Base-by-base conservation (phyloP, 2,113 vertebrate genomes). In the Pelodiscus sinensis region DNA sequence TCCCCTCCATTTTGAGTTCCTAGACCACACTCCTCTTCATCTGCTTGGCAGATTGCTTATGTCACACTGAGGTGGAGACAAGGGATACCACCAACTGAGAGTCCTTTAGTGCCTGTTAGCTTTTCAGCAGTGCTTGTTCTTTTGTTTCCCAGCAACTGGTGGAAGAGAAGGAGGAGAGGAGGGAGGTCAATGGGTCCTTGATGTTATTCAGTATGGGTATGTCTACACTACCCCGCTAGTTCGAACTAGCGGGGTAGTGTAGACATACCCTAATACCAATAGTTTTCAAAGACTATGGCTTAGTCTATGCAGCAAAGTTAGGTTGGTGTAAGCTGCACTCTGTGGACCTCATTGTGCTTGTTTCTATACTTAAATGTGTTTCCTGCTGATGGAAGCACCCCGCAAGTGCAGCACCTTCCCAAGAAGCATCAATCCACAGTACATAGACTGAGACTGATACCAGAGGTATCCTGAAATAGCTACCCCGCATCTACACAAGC, bases 21-120 rank as follows among this genome's bases (percentile, higher is more conserved):
- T 38, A 80, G 93, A 94, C 90, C 94, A 94, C 94, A 89, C 89
- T 95, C 65, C 21, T 95, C 80, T 90, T 92, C 91, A 91, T 93
- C 93, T 96, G 86, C 58, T 16, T 78, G 65, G 84, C 94, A 96
- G 88, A 56, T 19, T 58, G 24, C 57, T 60, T 60, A 16, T 71
- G 10, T 77, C 85, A 3, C 79, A 12, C 84, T 73, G 65, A 86
- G 35, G 73, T 88, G 80, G 86, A 9, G 31, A 83, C 18, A 80
- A 87, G 84, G 58, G 86, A 82, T 84, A 86, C 57, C 88, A 88
- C 8, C 82, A 83, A 55, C 88, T 84, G 77, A 22, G 89, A 86
- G 51, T 52, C 16, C 71, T 78, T 87, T 85, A 86, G 62, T 73
- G 35, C 38, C 81, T 90, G 73, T 44, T 78, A 93, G 35, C 68